Evolutionary conservation across 2,113 vertebrate genomes (phyloP), one percentile per base, ranked within the genome.

Genomic region (Manacus vitellinus): DNA sequence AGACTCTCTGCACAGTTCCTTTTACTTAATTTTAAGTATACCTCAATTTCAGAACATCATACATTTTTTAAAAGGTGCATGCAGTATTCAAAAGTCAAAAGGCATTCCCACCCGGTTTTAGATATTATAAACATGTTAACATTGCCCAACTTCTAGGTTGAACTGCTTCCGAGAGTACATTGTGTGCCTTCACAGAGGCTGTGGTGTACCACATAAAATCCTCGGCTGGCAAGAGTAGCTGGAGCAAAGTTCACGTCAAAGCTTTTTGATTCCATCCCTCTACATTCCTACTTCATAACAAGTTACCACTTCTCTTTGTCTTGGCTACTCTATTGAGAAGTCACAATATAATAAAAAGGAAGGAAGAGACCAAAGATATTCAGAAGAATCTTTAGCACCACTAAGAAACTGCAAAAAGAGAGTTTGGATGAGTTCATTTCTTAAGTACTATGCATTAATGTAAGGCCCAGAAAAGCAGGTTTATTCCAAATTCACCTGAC

Each of bases 191-290:
- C 88, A 61, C 2, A 85, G 76, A 81, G 76, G 62, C 55, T 95
- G 92, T 87, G 95, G 95, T 85, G 88, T 73, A 95, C 95, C 94
- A 95, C 92, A 94, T 63, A 89, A 96, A 96, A 94, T 94, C 79
- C 88, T 30, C 20, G 12, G 68, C 6, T 92, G 80, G 90, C 85
- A 91, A 65, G 37, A 89, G 80, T 8, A 95, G 91, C 44, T 92
- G 86, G 41, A 95, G 84, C 39, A 88, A 95, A 96, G 88, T 72
- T 92, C 76, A 54, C 8, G 28, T 84, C 85, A 93, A 90, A 95
- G 76, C 65, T 66, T 70, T 95, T 68, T 91, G 52, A 89, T 81
- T 91, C 80, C 13, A 67, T 56, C 71, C 68, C n/a, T 96, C 59
- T 28, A 68, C 76, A 88, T 94, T 96, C 83, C 84, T 86, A 21